Base-by-base conservation (phyloP, 2,797 vertebrate genomes). In the Odontamblyopus lacepedii region DNA sequence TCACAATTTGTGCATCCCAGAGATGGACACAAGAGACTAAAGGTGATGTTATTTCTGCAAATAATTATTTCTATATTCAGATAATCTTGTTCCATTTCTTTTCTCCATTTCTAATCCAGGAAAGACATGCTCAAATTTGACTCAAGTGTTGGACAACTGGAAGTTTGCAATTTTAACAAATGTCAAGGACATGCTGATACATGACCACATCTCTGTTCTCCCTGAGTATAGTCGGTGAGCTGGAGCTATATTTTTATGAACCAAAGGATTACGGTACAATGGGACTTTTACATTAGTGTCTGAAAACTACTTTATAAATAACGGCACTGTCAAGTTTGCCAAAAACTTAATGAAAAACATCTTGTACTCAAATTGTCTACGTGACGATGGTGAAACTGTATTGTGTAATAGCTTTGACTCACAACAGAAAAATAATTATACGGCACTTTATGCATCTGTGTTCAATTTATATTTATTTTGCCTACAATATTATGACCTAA, bases 81-180 rank as follows among this genome's bases (percentile, higher is more conserved):
- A 18, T 63, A 66, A 64, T 63, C 29, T 29, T 35, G 2, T 23
- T 51, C 7, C n/a, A 26, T 26, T n/a, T 64, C 62, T 6, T 27
- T 51, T 27, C 3, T 27, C 2, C 26, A 29, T 50, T 13, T 75
- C 8, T 76, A 63, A 50, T 0, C 78, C 85, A 0, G 64, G 63
- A 4, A 93, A 86, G 75, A 93, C 91, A 19, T 97, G 96, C 9
- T 94, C 96, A 74, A 97, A 97, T 87, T 86, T 97, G 73, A 96
- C 96, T 53, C 91, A 94, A 69, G 93, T 96, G 0, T 85, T 97
- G 91, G 96, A 97, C 90, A 97, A 97, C 87, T 97, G 95, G 96
- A 96, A 94, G 74, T 96, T 94, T 74, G 96, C 96, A 56, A 96
- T 96, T 83, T 75, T 95, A 32, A 92, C 92, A 50, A 95, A 96